These are phyloP conservation scores for Diachrysia chrysitis DNA, from an alignment of 2,888 invertebrate genomes.

Conservation along the genomic window DNA sequence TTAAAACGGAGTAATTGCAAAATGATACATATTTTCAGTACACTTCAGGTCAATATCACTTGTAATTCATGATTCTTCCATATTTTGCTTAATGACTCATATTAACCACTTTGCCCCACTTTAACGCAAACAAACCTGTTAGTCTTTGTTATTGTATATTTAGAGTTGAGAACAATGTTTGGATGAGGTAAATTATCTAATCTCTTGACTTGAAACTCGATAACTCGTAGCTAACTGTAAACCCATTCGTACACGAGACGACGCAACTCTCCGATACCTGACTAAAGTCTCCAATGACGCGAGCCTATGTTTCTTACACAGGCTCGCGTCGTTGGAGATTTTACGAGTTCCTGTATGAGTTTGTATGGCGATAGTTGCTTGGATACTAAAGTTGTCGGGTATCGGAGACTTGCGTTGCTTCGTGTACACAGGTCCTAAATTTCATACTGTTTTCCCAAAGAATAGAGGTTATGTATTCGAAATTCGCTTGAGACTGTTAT, in stretches of 20 bases:
- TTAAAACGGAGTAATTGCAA: background rate
- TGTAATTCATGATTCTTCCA: background rate
- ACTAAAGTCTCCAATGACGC: too few relatives aligned
- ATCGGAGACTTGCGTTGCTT: too few relatives aligned
- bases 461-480: background rate
- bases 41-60: background rate
- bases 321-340: too few relatives aligned
- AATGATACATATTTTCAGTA: background rate
- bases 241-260: too few relatives aligned
- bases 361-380: too few relatives aligned
- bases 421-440: too few relatives aligned
- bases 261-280: too few relatives aligned
- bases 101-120: background rate
- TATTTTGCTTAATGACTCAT: conserved; percentile 1
- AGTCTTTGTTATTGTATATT: background rate
- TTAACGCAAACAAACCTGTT: background rate
- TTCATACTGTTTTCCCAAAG: background rate
- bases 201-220: background rate
- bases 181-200: background rate
- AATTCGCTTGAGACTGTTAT: background rate
- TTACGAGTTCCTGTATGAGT: too few relatives aligned
- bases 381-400: too few relatives aligned
- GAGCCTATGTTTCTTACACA: too few relatives aligned
- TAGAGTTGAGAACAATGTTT: conserved; percentile 1
- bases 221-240: background rate